phyloP scores from a whole-genome alignment of 2,888 invertebrate species.

The Scrobipalpa costella region DNA sequence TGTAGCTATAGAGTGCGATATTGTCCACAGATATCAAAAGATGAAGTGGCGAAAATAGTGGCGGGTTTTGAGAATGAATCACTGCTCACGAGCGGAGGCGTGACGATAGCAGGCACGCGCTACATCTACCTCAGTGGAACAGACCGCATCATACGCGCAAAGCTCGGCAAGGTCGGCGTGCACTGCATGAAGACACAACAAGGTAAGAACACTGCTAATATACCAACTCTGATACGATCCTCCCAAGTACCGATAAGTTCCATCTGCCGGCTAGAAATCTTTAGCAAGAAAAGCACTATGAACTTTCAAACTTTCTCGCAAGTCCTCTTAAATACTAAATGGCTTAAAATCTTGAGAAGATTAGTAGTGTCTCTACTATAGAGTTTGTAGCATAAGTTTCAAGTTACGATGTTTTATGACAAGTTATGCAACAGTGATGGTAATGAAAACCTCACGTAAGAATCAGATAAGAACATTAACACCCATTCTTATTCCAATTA shows the following conservation, averaged over 20 bases:
- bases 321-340: too few relatives aligned
- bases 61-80: slow-evolving; percentile 95
- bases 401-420: neutral
- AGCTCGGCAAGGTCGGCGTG: slow-evolving; percentile 95
- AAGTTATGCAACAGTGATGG: neutral
- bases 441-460: slow-evolving; percentile 1
- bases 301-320: too few relatives aligned
- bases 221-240: too few relatives aligned
- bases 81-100: slow-evolving; percentile 93
- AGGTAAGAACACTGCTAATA: slow-evolving; percentile 77
- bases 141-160: slow-evolving; percentile 96
- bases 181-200: slow-evolving; percentile 98
- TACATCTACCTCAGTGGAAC: slow-evolving; percentile 98
- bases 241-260: too few relatives aligned
- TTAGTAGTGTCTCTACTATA: too few relatives aligned
- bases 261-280: too few relatives aligned
- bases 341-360: too few relatives aligned
- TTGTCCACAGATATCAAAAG: slow-evolving; percentile 91
- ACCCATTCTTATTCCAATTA: neutral
- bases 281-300: too few relatives aligned
- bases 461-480: neutral
- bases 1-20: slow-evolving; percentile 3
- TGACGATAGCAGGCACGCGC: slow-evolving; percentile 94
- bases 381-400: too few relatives aligned
- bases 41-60: slow-evolving; percentile 93